These are phyloP conservation scores for Ornithorhynchus anatinus DNA, from an alignment of 2,113 vertebrate genomes.

Conservation along the genomic window DNA sequence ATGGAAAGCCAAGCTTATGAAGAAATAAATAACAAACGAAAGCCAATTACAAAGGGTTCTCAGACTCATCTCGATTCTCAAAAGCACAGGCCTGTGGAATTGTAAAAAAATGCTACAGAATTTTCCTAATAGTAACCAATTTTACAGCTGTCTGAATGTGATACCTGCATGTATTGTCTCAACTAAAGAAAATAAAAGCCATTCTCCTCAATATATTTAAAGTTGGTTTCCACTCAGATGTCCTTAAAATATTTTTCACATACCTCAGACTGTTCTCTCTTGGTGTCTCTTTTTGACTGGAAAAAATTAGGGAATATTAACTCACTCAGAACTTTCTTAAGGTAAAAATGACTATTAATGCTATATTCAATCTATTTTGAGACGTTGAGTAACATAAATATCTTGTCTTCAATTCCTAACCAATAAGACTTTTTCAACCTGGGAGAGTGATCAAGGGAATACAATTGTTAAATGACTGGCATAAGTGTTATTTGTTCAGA, in stretches of 20 bases:
- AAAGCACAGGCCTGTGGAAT: constrained; percentile 20
- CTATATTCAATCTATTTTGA: too few species aligned
- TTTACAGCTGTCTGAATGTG: constrained; percentile 47
- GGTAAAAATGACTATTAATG: too few species aligned
- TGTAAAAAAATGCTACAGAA: constrained; percentile 52
- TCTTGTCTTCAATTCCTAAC: too few species aligned
- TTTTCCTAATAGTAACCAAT: too few species aligned
- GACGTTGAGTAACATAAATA: too few species aligned
- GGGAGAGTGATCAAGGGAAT: too few species aligned
- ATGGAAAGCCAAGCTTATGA: constrained; percentile 11
- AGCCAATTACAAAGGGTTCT: constrained; percentile 11
- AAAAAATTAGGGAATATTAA: background rate
- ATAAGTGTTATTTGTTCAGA: background rate
- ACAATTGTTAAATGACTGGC: background rate
- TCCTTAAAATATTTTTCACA: background rate
- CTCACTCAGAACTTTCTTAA: background rate
- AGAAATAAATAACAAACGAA: constrained; percentile 30
- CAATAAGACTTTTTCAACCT: too few species aligned
- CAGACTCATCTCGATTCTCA: constrained; percentile 19
- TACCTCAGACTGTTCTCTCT: background rate
- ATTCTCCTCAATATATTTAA: background rate
- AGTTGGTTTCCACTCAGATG: constrained; percentile 19
- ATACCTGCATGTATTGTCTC: too few species aligned
- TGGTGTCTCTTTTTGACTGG: background rate
- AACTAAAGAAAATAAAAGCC: rapidly evolving